Percentiles rank a stretch among this genome's conserved stretches.
Evolutionary conservation across 2,113 vertebrate genomes (phyloP).

Genomic region (Festucalex cinctus): DNA sequence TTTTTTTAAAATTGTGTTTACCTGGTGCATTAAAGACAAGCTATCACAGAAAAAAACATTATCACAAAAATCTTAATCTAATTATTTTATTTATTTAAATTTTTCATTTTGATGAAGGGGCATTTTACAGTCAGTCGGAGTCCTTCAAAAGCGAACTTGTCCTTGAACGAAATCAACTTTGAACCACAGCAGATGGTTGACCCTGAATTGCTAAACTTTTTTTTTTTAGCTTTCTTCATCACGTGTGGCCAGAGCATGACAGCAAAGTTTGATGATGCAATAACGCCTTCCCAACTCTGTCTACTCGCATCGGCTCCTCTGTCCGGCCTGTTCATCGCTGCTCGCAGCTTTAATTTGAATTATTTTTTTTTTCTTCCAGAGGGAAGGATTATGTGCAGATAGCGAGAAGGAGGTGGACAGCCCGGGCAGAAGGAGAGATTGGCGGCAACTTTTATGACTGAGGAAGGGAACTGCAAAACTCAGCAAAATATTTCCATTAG

Average conservation of each 20-base stretch:
- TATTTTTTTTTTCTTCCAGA: constrained; percentile 1
- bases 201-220: no score
- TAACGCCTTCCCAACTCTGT: neutral
- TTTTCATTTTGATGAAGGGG: no score
- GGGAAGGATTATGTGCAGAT: constrained; percentile 13
- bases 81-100: no score
- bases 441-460: constrained; percentile 14
- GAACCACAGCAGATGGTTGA: no score
- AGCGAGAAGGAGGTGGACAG: constrained; percentile 4
- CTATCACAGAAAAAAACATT: no score
- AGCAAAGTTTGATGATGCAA: neutral
- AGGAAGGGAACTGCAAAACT: constrained; percentile 21
- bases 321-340: neutral
- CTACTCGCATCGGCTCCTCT: neutral
- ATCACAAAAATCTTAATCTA: neutral
- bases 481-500: constrained; percentile 29
- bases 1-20: no score
- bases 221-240: neutral
- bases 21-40: no score
- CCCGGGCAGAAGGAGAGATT: constrained; percentile 1
- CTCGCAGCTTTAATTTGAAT: neutral
- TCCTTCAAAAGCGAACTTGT: no score
- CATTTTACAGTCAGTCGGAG: no score
- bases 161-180: no score
- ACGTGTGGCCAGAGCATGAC: neutral